Conservation (phyloP, 2,888 invertebrate genomes). For the Agelastica alni region DNA sequence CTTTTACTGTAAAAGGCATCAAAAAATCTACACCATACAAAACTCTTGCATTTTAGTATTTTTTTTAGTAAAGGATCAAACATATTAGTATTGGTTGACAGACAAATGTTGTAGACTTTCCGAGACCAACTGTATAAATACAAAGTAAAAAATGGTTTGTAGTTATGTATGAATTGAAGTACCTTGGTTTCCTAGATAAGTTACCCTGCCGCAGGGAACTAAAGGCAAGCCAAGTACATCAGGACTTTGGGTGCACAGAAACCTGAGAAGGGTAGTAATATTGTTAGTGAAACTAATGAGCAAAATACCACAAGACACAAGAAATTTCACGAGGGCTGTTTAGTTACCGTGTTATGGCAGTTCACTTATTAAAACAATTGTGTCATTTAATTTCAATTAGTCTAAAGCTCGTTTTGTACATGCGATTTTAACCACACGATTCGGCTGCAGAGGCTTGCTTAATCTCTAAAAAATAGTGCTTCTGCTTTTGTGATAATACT, state of each 20-base stretch:
- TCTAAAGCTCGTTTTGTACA: too few relatives aligned
- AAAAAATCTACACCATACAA: too few relatives aligned
- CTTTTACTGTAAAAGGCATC: too few relatives aligned
- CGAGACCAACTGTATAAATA: background rate
- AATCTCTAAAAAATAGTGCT: too few relatives aligned
- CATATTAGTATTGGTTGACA: too few relatives aligned
- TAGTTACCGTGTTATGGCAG: constrained; percentile 26
- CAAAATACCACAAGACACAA: constrained; percentile 25
- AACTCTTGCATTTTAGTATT: too few relatives aligned
- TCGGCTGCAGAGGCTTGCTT: too few relatives aligned
- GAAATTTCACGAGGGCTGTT: constrained; percentile 22
- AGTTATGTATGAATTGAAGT: constrained; percentile 31
- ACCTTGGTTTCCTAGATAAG: constrained; percentile 57
- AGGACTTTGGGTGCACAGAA: constrained; percentile 58
- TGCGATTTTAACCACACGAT: too few relatives aligned
- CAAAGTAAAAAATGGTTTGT: constrained; percentile 26
- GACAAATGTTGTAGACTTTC: too few relatives aligned
- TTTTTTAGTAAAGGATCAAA: too few relatives aligned
- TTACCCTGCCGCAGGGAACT: constrained; percentile 57
- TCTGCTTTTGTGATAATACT: too few relatives aligned
- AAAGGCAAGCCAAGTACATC: constrained; percentile 58
- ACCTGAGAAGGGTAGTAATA: constrained; percentile 49
- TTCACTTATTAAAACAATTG: constrained; percentile 14
- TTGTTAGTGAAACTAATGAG: constrained; percentile 32
- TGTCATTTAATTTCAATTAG: too few relatives aligned